Evolutionary conservation across 1,140 invertebrate genomes (phyloP).

Genomic region (Scaptomyza montana): DNA sequence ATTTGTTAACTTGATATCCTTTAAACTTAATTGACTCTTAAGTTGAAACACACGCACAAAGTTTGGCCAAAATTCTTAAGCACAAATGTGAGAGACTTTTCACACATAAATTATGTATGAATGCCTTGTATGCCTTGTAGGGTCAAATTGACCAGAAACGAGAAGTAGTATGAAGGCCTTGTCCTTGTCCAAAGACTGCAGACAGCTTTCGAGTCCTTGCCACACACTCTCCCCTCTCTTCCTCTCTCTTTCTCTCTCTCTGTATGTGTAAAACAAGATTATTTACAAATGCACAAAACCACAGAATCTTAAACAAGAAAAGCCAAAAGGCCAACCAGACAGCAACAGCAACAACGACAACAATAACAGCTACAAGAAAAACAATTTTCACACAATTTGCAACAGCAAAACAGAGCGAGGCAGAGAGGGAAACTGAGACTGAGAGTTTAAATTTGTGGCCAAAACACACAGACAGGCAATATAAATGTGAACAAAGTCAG

Average conservation of each 20-base stretch:
- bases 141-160: slow-evolving; percentile 33
- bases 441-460: background rate
- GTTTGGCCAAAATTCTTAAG: slow-evolving; percentile 70
- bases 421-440: slow-evolving; percentile 1
- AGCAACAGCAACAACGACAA: background rate
- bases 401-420: slow-evolving; percentile 7
- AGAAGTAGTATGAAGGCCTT: slow-evolving; percentile 1
- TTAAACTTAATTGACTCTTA: slow-evolving; percentile 73
- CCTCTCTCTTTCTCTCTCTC: background rate
- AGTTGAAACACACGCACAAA: slow-evolving; percentile 28
- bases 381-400: slow-evolving; percentile 80
- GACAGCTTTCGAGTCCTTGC: slow-evolving; percentile 16
- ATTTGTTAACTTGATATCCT: slow-evolving; percentile 69
- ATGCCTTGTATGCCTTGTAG: slow-evolving; percentile 2
- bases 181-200: background rate
- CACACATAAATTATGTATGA: slow-evolving; percentile 68
- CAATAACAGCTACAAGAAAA: slow-evolving; percentile 58
- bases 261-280: slow-evolving; percentile 69
- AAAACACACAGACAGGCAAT: slow-evolving; percentile 34
- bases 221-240: background rate
- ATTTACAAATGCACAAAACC: slow-evolving; percentile 77
- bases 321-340: background rate
- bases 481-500: background rate
- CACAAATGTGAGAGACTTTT: slow-evolving; percentile 62
- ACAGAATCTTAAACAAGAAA: slow-evolving; percentile 76